Conservation (phyloP, 2,888 invertebrate genomes). For the Drosophila phalerata region DNA sequence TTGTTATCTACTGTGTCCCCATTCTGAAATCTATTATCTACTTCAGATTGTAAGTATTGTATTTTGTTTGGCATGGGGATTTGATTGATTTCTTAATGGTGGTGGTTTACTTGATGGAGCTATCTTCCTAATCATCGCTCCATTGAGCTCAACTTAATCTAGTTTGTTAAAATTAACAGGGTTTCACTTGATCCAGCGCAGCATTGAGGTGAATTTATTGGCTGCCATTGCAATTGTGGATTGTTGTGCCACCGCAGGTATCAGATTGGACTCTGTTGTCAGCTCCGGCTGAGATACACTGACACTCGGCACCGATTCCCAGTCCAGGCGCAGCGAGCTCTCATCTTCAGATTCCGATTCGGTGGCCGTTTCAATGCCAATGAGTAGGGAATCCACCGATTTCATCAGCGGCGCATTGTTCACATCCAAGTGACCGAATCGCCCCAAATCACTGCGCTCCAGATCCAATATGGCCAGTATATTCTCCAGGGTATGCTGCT, state of each 20-base stretch:
- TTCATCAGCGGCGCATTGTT: slow-evolving; percentile 83
- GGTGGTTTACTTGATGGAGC: neutral
- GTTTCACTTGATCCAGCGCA: slow-evolving; percentile 87
- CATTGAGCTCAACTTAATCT: slow-evolving; percentile 45
- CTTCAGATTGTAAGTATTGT: neutral
- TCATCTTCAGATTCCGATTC: slow-evolving; percentile 89
- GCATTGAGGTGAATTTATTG: slow-evolving; percentile 92
- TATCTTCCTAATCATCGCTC: neutral
- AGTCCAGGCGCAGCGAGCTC: slow-evolving; percentile 91
- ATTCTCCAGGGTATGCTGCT: slow-evolving; percentile 91
- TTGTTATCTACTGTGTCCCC: neutral
- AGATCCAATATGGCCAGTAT: slow-evolving; percentile 89
- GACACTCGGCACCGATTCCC: slow-evolving; percentile 89
- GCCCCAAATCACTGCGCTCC: slow-evolving; percentile 90
- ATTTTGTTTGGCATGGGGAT: neutral
- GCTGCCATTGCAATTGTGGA: slow-evolving; percentile 91
- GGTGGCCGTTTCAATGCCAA: slow-evolving; percentile 88
- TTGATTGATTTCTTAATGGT: neutral
- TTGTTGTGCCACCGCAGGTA: slow-evolving; percentile 80
- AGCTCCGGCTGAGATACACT: slow-evolving; percentile 74
- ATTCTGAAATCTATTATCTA: slow-evolving; percentile 1
- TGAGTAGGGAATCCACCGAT: slow-evolving; percentile 88
- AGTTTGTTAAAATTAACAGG: slow-evolving; percentile 50
- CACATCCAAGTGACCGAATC: slow-evolving; percentile 88
- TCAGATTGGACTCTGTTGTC: slow-evolving; percentile 67